Percentiles rank a stretch among this genome's conserved stretches.
Evolutionary conservation across 2,888 invertebrate species (phyloP).

Genomic region (Linnaemya vulpina): DNA sequence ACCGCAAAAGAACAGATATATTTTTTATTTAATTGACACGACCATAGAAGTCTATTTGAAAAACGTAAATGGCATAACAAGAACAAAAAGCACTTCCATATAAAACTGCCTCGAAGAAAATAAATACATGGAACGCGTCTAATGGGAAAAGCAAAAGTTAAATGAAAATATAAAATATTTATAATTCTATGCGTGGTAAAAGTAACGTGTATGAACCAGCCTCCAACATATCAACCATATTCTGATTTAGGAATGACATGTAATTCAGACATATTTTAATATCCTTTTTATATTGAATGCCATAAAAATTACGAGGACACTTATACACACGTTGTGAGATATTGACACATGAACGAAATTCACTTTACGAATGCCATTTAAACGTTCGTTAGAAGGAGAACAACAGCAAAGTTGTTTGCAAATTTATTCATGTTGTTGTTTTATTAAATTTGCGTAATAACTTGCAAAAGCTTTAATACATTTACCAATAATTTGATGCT

Average conservation of each 20-base stretch:
- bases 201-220: neutral
- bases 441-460: too few relatives aligned
- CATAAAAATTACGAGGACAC: neutral
- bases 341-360: conserved; percentile 13
- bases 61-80: neutral
- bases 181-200: neutral
- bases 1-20: neutral
- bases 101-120: neutral
- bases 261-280: neutral
- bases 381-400: too few relatives aligned
- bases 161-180: neutral
- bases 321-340: neutral
- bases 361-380: neutral
- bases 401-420: too few relatives aligned
- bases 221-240: neutral
- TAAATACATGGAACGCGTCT: neutral
- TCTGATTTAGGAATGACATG: neutral
- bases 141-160: neutral
- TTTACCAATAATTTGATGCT: too few relatives aligned
- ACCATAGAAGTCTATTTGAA: neutral
- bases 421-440: too few relatives aligned
- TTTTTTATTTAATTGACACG: neutral
- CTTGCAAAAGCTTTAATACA: too few relatives aligned
- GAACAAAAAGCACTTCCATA: neutral
- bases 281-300: neutral